Percentiles rank a stretch among this genome's conserved stretches.
Evolutionary conservation across 2,797 vertebrate species (phyloP).

Genomic region (Semotilus atromaculatus): DNA sequence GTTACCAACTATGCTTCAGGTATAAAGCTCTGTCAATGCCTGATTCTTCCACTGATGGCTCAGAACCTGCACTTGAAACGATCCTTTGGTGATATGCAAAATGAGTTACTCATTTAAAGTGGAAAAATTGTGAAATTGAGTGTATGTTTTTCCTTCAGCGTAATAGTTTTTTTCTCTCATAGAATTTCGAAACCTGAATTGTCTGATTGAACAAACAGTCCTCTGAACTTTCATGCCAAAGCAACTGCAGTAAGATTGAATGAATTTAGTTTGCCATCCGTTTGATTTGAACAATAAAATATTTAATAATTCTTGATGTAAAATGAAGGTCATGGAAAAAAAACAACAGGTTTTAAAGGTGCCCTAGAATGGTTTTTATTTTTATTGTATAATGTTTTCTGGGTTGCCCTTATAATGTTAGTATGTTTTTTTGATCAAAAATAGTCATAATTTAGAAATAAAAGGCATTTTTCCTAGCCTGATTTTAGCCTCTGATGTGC

Average conservation of each 20-base stretch:
- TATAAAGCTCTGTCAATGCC: not conserved
- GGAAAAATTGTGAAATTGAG: conserved; percentile 38
- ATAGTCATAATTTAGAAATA: too few species aligned
- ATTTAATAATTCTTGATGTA: not conserved
- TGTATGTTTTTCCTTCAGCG: conserved; percentile 10
- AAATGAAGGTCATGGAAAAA: not conserved
- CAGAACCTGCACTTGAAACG: not conserved
- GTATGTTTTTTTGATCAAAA: too few species aligned
- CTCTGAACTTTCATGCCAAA: not conserved
- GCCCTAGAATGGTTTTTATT: too few species aligned
- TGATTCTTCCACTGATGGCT: conserved; percentile 7
- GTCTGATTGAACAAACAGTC: conserved; percentile 29
- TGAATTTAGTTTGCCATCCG: not conserved
- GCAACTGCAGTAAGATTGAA: not conserved
- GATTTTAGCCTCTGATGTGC: too few species aligned
- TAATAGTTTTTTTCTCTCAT: not conserved
- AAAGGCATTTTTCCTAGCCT: too few species aligned
- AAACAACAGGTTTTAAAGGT: too few species aligned
- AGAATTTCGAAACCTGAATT: conserved; percentile 33
- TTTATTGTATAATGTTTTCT: too few species aligned
- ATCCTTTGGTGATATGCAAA: conserved; percentile 14
- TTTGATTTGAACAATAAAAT: not conserved
- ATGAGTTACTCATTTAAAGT: not conserved
- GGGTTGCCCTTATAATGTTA: too few species aligned
- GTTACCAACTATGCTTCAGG: not conserved